Conservation (phyloP, 2,113 vertebrate species). For the Saccopteryx leptura region DNA sequence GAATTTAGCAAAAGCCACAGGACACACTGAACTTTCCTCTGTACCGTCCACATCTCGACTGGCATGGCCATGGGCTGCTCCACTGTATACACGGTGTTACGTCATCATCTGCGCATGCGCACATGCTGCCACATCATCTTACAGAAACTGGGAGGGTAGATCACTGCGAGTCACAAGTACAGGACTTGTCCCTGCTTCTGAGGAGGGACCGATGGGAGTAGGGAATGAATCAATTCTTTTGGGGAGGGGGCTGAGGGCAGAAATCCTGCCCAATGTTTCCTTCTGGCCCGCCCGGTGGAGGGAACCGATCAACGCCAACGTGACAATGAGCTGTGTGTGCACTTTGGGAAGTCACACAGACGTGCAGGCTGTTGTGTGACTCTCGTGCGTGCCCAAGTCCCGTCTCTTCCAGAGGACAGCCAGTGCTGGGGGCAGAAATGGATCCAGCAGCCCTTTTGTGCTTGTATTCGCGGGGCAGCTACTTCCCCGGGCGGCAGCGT, state of each 20-base stretch:
- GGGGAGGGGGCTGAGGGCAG: neutral
- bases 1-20: too few species aligned
- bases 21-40: too few species aligned
- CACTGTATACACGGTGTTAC: too few species aligned
- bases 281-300: neutral
- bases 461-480: rapidly evolving
- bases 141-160: too few species aligned
- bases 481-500: neutral
- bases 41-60: too few species aligned
- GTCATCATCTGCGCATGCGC: too few species aligned
- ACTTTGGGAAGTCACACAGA: neutral
- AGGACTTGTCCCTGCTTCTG: rapidly evolving
- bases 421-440: neutral
- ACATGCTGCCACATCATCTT: too few species aligned
- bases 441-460: rapidly evolving
- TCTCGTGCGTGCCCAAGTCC: rapidly evolving
- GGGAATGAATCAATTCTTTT: too few species aligned
- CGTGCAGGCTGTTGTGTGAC: rapidly evolving
- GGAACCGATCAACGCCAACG: neutral
- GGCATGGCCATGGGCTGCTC: too few species aligned
- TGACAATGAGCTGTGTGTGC: rapidly evolving
- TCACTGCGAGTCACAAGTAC: neutral
- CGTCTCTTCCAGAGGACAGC: neutral
- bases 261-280: neutral
- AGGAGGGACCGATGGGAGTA: neutral